Conservation (phyloP, 1,140 invertebrate genomes). For the Eciton burchellii region DNA sequence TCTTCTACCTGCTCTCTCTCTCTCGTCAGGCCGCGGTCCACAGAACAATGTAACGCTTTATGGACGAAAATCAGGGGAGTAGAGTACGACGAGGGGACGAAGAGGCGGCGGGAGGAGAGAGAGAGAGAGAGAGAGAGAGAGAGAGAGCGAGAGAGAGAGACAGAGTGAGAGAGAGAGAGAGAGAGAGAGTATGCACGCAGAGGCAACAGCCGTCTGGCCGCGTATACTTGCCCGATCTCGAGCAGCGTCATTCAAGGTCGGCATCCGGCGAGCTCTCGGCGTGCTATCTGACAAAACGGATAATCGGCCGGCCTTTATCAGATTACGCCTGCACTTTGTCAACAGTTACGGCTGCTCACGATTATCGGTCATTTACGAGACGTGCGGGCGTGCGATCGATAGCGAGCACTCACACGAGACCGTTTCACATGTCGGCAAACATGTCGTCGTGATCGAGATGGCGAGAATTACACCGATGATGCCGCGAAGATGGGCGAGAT, state of each 20-base stretch:
- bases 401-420: not conserved
- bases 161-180: too few species aligned
- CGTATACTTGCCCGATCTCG: slow-evolving; percentile 1
- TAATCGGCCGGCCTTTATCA: slow-evolving; percentile 13
- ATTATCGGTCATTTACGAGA: not conserved
- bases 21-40: slow-evolving; percentile 50
- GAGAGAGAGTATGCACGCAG: too few species aligned
- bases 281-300: slow-evolving; percentile 11
- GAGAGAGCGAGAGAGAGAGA: too few species aligned
- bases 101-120: too few species aligned
- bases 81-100: not conserved
- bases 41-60: slow-evolving; percentile 63
- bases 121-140: too few species aligned
- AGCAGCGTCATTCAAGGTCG: slow-evolving; percentile 66
- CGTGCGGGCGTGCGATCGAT: not conserved
- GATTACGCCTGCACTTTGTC: not conserved
- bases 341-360: not conserved
- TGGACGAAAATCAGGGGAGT: slow-evolving; percentile 17
- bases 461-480: not conserved
- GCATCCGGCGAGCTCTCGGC: not conserved
- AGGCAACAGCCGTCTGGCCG: not conserved
- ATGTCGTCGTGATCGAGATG: not conserved
- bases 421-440: too few species aligned
- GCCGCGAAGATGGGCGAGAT: not conserved
- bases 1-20: slow-evolving; percentile 69